These are phyloP conservation scores for Spinus olivaceus DNA, from an alignment of 2,797 vertebrate species.

Conservation along the genomic window DNA sequence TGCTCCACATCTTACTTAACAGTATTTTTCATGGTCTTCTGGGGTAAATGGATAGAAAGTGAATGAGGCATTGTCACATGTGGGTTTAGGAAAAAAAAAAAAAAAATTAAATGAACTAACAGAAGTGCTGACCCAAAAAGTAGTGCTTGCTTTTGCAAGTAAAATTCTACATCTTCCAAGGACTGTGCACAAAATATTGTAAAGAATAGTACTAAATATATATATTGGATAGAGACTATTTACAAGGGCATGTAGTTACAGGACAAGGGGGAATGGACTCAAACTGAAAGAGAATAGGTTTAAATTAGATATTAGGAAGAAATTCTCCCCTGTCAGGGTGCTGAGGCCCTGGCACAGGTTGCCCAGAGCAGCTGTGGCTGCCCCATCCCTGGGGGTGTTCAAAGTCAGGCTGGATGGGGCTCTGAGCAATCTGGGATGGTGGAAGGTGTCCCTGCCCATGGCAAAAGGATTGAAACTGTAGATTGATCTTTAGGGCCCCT, in stretches of 20 bases:
- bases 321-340: background rate
- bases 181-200: background rate
- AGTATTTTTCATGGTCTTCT: background rate
- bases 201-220: background rate
- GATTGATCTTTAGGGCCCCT: background rate
- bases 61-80: background rate
- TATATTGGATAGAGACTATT: background rate
- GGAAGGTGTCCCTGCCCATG: background rate
- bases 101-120: background rate
- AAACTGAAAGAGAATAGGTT: background rate
- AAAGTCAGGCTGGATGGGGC: background rate
- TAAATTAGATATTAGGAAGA: too few species aligned
- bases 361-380: background rate
- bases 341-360: background rate
- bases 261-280: background rate
- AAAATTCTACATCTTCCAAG: background rate
- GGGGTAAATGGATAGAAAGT: background rate
- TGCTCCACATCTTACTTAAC: background rate
- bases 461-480: background rate
- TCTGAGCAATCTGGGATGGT: rapidly evolving
- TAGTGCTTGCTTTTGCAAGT: background rate
- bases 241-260: background rate
- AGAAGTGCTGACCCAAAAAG: background rate
- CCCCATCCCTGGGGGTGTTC: background rate
- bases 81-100: background rate